phyloP scores from a whole-genome alignment of 2,797 vertebrate genomes.

The Steatocranus sp. region DNA sequence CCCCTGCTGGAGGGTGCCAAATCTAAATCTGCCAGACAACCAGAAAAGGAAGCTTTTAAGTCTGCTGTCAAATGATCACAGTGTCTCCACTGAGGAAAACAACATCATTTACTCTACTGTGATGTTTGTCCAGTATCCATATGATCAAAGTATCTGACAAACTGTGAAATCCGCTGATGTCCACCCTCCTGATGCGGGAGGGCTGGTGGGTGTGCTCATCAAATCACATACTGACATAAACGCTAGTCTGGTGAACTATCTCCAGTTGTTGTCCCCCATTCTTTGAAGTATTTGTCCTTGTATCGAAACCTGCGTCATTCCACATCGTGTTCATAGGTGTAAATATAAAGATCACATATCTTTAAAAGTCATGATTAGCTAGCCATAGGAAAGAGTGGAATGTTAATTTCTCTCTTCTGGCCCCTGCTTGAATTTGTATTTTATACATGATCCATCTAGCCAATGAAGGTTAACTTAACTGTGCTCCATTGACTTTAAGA shows the following conservation, averaged over 20 bases:
- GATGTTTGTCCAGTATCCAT: conserved; percentile 42
- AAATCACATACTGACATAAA: conserved; percentile 5
- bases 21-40: conserved; percentile 16
- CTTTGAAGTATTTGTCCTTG: conserved; percentile 38
- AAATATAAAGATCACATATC: conserved; percentile 42
- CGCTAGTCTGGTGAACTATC: conserved; percentile 2
- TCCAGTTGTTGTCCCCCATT: conserved; percentile 28
- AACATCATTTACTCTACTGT: conserved; percentile 56
- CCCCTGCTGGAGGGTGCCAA: conserved; percentile 17
- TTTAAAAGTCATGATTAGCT: conserved; percentile 20
- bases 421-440: conserved; percentile 12
- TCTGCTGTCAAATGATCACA: conserved; percentile 44
- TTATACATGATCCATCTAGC: conserved; percentile 6
- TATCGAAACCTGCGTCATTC: conserved; percentile 46
- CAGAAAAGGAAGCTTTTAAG: conserved; percentile 26
- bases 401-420: conserved; percentile 1
- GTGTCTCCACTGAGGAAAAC: conserved; percentile 37
- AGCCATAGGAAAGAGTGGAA: conserved; percentile 36
- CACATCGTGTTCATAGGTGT: conserved; percentile 39
- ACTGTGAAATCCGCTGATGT: conserved; percentile 55
- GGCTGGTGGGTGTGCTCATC: not conserved
- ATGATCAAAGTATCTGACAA: conserved; percentile 43
- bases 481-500: conserved; percentile 6
- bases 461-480: not conserved
- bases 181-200: conserved; percentile 11